phyloP scores from a whole-genome alignment of 2,888 invertebrate species.

The Sinodicranocentrus sp. region DNA sequence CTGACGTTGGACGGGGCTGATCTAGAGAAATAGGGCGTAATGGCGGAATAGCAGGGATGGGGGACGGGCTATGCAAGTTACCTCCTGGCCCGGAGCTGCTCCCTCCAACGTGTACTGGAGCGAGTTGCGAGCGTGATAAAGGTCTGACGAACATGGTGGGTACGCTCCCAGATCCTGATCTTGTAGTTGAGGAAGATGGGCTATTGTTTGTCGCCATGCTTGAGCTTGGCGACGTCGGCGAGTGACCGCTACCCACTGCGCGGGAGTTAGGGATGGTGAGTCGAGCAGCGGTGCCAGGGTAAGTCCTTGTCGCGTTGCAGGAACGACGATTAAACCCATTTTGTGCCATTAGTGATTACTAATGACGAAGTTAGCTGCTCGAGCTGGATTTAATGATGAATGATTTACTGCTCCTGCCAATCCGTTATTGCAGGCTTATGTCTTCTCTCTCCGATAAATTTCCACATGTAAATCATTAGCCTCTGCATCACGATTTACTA shows the following conservation, averaged over 20 bases:
- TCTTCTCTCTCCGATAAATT: constrained; percentile 43
- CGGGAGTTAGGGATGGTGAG: constrained; percentile 65
- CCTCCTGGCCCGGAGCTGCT: constrained; percentile 31
- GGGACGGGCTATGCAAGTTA: constrained; percentile 43
- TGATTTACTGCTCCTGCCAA: constrained; percentile 29
- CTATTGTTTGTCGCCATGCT: constrained; percentile 78
- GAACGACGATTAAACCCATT: constrained; percentile 76
- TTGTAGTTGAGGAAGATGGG: constrained; percentile 78
- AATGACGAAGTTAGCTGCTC: constrained; percentile 39
- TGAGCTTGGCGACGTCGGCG: constrained; percentile 38
- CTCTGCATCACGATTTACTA: constrained; percentile 49
- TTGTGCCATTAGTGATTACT: constrained; percentile 74
- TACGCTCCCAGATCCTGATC: constrained; percentile 69
- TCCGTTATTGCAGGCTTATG: constrained; percentile 14
- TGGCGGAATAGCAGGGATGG: constrained; percentile 59
- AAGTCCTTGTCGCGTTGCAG: constrained; percentile 74
- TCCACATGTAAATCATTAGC: constrained; percentile 38
- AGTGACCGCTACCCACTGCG: constrained; percentile 36
- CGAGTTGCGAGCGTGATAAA: constrained; percentile 75
- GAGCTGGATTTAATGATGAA: constrained; percentile 14
- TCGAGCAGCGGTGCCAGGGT: constrained; percentile 75
- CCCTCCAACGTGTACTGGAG: constrained; percentile 69
- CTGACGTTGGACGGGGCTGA: constrained; percentile 90
- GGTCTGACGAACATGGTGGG: constrained; percentile 75
- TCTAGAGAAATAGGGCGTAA: constrained; percentile 80